phyloP scores from a whole-genome alignment of 2,888 invertebrate species.

The Agrochola lychnidis region DNA sequence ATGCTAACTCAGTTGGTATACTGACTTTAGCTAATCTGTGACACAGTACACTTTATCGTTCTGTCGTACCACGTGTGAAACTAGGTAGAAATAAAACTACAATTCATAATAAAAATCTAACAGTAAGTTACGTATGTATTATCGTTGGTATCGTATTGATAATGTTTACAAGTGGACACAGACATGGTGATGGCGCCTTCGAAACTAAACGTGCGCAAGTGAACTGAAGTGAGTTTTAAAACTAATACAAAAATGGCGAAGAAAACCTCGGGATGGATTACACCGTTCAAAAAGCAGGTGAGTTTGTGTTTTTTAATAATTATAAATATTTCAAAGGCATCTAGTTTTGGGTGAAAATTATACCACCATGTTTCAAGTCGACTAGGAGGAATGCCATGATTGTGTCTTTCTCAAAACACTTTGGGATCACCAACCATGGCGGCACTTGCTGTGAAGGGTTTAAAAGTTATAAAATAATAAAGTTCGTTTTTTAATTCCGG shows the following conservation, averaged over 20 bases:
- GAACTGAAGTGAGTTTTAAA: conserved; percentile 28
- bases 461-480: too few relatives aligned
- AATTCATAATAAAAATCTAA: conserved; percentile 34
- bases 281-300: conserved; percentile 72
- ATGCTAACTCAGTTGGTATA: conserved; percentile 4
- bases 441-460: neutral
- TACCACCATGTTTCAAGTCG: neutral
- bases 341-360: neutral
- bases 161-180: conserved; percentile 49
- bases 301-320: conserved; percentile 4
- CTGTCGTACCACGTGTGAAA: neutral
- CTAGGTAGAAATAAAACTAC: conserved; percentile 11
- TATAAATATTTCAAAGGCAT: neutral
- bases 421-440: neutral
- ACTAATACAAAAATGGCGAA: conserved; percentile 47
- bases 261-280: conserved; percentile 61
- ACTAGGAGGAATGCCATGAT: neutral
- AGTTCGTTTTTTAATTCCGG: too few relatives aligned
- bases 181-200: conserved; percentile 32
- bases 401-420: neutral
- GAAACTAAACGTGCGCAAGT: conserved; percentile 35
- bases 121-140: conserved; percentile 17
- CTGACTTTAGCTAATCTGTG: conserved; percentile 23
- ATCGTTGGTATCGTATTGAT: conserved; percentile 51
- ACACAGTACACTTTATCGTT: conserved; percentile 1